Conservation (phyloP, 30 jellyfish, hydroid and myxozoan genomes). For the Clytia hemisphaerica region DNA sequence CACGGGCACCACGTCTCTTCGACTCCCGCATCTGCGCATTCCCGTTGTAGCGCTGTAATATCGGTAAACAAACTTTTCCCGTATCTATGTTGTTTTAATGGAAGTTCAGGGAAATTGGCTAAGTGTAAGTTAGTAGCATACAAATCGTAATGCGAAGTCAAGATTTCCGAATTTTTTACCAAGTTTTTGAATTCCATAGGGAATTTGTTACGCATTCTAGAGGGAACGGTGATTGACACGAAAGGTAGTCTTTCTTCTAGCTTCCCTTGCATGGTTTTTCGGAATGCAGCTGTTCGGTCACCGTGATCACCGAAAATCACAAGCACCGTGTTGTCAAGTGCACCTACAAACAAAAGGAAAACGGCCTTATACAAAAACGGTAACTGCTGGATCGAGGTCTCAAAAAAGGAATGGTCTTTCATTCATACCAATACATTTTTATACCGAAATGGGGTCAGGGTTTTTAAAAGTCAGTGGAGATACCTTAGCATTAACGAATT, state of each 20-base stretch:
- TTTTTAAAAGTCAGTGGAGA: too few species aligned
- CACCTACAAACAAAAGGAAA: too few species aligned
- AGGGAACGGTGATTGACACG: constrained; percentile 47
- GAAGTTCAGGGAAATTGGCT: constrained; percentile 19
- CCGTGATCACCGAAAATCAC: constrained; percentile 76
- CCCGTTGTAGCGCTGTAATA: constrained; percentile 35
- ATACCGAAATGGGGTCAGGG: too few species aligned
- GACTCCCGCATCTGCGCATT: constrained; percentile 70
- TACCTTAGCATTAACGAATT: too few species aligned
- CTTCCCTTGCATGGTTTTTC: constrained; percentile 45
- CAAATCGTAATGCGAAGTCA: constrained; percentile 68
- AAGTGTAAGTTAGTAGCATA: constrained; percentile 54
- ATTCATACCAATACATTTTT: too few species aligned
- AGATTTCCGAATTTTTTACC: constrained; percentile 26
- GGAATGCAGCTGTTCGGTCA: constrained; percentile 22
- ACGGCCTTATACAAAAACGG: too few species aligned
- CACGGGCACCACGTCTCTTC: constrained; percentile 84
- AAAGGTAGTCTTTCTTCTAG: constrained; percentile 68
- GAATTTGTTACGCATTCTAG: constrained; percentile 5
- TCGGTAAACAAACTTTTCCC: constrained; percentile 58
- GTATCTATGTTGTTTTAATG: background rate
- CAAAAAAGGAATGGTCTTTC: too few species aligned
- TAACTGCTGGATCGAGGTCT: too few species aligned
- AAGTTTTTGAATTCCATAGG: constrained; percentile 21
- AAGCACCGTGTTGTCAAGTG: constrained; percentile 37